Conservation (phyloP, 1,140 invertebrate genomes). For the Aphis craccivora region DNA sequence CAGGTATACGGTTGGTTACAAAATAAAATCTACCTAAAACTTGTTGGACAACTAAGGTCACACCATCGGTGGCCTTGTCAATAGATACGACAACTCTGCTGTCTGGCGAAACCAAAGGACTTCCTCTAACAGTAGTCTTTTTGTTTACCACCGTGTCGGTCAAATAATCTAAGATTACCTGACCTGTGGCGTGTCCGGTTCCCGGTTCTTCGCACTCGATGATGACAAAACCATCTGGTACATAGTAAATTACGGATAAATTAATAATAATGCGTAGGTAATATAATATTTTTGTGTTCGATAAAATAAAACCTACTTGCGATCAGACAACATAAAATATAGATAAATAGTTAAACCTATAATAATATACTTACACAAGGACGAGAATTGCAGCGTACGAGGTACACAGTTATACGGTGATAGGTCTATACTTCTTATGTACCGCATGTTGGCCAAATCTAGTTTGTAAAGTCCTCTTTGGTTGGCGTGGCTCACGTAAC, state of each 20-base stretch:
- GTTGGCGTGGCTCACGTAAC: conserved; percentile 79
- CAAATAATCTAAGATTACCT: conserved; percentile 78
- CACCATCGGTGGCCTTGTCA: conserved; percentile 69
- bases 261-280: neutral
- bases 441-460: conserved; percentile 78
- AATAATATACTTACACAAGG: conserved; percentile 72
- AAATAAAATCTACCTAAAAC: conserved; percentile 68
- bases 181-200: conserved; percentile 71
- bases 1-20: neutral
- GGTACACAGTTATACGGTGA: conserved; percentile 80
- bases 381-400: conserved; percentile 74
- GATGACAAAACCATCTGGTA: conserved; percentile 76
- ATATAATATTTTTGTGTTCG: neutral
- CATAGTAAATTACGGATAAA: neutral
- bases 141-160: conserved; percentile 77
- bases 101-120: conserved; percentile 76
- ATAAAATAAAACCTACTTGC: neutral
- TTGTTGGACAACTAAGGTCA: conserved; percentile 77
- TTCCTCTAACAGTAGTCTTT: conserved; percentile 72
- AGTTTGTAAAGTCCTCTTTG: conserved; percentile 80
- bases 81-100: conserved; percentile 76
- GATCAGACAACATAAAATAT: neutral
- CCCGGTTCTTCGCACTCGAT: conserved; percentile 76
- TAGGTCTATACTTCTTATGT: conserved; percentile 77
- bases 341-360: neutral